Conservation (phyloP, 2,113 vertebrate genomes). For the Acrocephalus arundinaceus region DNA sequence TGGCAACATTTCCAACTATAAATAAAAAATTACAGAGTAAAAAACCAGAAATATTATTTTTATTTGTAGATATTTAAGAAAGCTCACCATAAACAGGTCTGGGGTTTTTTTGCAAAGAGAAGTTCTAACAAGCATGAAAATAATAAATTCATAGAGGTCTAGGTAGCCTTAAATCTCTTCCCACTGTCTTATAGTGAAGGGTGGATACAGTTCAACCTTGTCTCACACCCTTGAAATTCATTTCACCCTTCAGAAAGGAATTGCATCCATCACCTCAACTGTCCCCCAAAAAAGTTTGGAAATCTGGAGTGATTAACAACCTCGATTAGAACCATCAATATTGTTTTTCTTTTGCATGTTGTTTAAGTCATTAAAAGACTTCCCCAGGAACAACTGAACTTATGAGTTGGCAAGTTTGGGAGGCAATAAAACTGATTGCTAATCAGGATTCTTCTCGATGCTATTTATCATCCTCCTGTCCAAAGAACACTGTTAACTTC, state of each 20-base stretch:
- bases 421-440: conserved; percentile 19
- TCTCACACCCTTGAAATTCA: not conserved
- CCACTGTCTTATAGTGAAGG: not conserved
- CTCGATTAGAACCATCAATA: not conserved
- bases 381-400: not conserved
- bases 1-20: not conserved
- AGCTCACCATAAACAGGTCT: not conserved
- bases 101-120: not conserved
- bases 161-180: not conserved
- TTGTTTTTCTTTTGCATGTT: not conserved
- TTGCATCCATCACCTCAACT: not conserved
- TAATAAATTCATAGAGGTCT: not conserved
- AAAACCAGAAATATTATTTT: not conserved
- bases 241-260: not conserved
- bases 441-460: not conserved
- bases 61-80: not conserved
- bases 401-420: not conserved
- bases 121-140: not conserved
- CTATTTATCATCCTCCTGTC: not conserved
- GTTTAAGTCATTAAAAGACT: conserved; percentile 14
- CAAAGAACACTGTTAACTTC: not conserved
- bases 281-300: not conserved
- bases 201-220: not conserved
- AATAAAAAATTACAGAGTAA: not conserved
- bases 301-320: not conserved